Evolutionary conservation across 2,113 vertebrate genomes (phyloP).

Genomic region (Octodon degus): DNA sequence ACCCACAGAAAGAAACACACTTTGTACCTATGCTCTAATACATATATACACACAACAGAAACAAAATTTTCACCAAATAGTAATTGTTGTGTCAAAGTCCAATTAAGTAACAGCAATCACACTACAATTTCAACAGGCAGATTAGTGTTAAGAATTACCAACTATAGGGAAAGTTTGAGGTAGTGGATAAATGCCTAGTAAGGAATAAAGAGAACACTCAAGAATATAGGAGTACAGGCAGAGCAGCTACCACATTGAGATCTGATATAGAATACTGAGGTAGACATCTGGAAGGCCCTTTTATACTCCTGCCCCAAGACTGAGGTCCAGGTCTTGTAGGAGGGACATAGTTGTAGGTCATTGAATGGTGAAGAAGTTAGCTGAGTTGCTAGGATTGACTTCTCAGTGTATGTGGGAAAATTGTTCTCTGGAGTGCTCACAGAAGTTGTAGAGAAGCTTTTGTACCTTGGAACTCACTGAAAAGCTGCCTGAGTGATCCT

Average conservation of each 20-base stretch:
- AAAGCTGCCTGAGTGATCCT: background rate
- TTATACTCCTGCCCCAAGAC: background rate
- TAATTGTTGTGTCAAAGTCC: background rate
- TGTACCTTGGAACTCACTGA: background rate
- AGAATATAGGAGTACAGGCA: background rate
- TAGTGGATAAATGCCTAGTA: background rate
- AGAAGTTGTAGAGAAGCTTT: background rate
- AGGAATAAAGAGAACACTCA: background rate
- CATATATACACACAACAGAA: background rate
- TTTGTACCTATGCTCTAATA: background rate
- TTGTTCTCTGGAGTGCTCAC: background rate
- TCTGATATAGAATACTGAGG: background rate
- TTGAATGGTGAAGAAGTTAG: background rate
- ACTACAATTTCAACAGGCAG: background rate
- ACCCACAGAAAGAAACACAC: background rate
- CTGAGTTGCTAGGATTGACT: background rate
- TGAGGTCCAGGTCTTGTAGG: background rate
- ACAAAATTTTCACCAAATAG: background rate
- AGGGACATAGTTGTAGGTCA: background rate
- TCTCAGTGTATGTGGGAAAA: background rate
- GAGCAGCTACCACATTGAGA: background rate
- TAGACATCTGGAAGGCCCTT: background rate
- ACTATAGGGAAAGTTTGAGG: background rate
- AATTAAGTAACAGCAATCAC: background rate
- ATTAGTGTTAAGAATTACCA: background rate